Evolutionary conservation across 1,140 invertebrate species (phyloP).

Genomic region (Phenacoccus solenopsis): DNA sequence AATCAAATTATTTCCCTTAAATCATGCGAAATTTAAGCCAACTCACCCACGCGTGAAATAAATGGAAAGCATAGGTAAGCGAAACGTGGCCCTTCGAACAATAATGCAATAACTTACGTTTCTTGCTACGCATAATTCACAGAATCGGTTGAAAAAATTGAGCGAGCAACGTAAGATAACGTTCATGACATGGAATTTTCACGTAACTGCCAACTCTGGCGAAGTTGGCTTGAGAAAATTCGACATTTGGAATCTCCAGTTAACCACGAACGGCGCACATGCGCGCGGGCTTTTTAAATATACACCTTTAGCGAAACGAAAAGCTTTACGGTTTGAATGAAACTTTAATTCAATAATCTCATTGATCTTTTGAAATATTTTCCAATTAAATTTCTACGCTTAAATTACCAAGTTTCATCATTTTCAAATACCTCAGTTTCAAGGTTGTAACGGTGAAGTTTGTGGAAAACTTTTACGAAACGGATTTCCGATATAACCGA

Average conservation of each 20-base stretch:
- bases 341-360: not conserved
- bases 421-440: too few species aligned
- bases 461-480: too few species aligned
- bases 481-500: not conserved
- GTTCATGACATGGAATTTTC: not conserved
- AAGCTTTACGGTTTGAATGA: not conserved
- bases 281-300: not conserved
- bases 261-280: not conserved
- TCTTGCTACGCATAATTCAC: not conserved
- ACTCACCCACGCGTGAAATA: too few species aligned
- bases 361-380: not conserved
- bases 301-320: not conserved
- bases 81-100: too few species aligned
- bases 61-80: too few species aligned
- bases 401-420: too few species aligned
- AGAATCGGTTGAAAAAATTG: not conserved
- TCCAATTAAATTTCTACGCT: not conserved
- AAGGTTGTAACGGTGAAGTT: too few species aligned
- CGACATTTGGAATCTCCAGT: not conserved
- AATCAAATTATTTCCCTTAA: too few species aligned
- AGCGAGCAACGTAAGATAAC: not conserved
- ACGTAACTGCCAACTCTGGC: not conserved
- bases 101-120: not conserved
- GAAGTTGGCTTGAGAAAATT: not conserved
- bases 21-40: too few species aligned